Conservation (phyloP, 2,113 vertebrate genomes). For the Hymenochirus boettgeri region DNA sequence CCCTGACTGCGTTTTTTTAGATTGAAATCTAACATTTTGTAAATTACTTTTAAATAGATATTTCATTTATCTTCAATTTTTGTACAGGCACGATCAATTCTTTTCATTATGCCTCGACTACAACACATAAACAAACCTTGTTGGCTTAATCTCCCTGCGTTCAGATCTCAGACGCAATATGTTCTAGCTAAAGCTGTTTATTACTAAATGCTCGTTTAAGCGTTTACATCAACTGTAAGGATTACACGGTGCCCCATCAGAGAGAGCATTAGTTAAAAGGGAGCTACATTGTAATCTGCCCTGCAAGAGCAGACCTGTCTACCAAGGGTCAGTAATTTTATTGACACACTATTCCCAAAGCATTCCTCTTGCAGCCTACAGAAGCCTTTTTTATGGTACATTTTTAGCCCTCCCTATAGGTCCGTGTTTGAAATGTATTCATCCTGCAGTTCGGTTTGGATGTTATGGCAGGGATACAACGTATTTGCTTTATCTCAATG, state of each 20-base stretch:
- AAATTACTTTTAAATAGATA: too few species aligned
- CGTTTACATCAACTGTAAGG: not conserved
- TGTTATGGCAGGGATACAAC: too few species aligned
- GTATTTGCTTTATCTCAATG: too few species aligned
- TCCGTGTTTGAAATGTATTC: not conserved
- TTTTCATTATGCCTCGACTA: not conserved
- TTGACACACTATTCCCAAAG: conserved; percentile 8
- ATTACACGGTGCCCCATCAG: conserved; percentile 1
- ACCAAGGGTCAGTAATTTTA: conserved; percentile 11
- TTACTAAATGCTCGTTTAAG: not conserved
- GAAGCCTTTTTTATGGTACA: not conserved
- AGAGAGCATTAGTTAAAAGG: conserved; percentile 7
- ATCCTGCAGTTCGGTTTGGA: not conserved
- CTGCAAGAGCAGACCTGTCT: not conserved
- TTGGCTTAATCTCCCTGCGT: not conserved
- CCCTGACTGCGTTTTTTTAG: too few species aligned
- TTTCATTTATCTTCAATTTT: too few species aligned
- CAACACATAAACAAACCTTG: not conserved
- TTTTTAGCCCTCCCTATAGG: not conserved
- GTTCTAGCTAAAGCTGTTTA: not conserved
- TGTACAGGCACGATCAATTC: too few species aligned
- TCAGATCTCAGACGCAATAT: not conserved
- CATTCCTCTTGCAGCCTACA: not conserved
- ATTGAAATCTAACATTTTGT: too few species aligned
- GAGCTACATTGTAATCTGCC: not conserved